Evolutionary conservation across 2,113 vertebrate species (phyloP), one percentile per base, ranked within the genome.

Genomic region (Paraplagusia blochii): DNA sequence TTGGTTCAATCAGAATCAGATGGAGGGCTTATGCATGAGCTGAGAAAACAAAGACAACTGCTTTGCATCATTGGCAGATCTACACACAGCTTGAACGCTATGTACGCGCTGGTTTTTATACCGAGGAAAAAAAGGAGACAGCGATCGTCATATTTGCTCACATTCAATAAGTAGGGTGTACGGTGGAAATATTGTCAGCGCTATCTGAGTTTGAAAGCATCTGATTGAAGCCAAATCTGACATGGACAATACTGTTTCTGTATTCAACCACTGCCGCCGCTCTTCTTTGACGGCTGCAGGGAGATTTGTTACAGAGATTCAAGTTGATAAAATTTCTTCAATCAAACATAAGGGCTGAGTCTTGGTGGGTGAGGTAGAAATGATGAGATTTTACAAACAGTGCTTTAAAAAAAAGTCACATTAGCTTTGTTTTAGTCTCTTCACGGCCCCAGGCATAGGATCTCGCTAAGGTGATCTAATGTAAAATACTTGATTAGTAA

Each of bases 51-150:
- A 56, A 74, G 45, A 39, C 2, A 3, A 5, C 34, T 65, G 38
- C 40, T 66, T 15, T 58, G 52, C 52, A 36, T 58, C 39, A 8
- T 4, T 40, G 52, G 42, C 56, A 59, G 40, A 43, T 54, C 36
- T 10, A 22, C 65, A 36, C 7, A 5, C 0, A 2, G 4, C 18
- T 16, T 18, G 38, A 12, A 13, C 12, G 38, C 36, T 18, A n/a
- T 58, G 50, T 46, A 36, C 33, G 63, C 14, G 44, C 10, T 36
- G 5, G 22, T 63, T 18, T 51, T 3, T 12, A 8, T 22, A 48
- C 7, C 42, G 18, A 63, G 43, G 16, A 46, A 38, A 61, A 13
- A 42, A 42, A 35, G 40, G 15, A 44, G 22, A 52, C 44, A 43
- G 35, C 52, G 52, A 61, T 53, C 60, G 69, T 60, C 54, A 3